Evolutionary conservation across 2,797 vertebrate species (phyloP), one percentile per base, ranked within the genome.

Genomic region (Neoniphon sammara): DNA sequence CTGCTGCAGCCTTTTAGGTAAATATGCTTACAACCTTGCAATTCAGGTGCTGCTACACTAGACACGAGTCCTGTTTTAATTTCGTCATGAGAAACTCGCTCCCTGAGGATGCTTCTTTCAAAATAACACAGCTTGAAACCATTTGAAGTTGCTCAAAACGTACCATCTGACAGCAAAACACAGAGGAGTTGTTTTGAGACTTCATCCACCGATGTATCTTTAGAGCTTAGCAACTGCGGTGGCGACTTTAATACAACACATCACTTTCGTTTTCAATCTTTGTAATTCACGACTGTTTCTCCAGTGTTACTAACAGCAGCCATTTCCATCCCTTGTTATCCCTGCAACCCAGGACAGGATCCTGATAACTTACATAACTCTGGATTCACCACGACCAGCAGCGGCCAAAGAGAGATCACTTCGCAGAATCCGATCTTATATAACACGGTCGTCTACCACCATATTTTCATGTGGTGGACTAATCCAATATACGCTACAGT

Each of bases 291-390:
- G 1, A 52, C 11, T 21, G 49, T 17, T 42, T 62, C 12, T 36
- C 47, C 18, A 71, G 65, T 14, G 39, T 66, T 47, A 42, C 46
- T 36, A 68, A 58, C 3, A 30, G 31, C 31, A 55, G 9, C 14
- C 63, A 18, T 80, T 81, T 78, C 70, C 58, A 76, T 82, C 34
- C 11, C 36, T 73, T 69, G 27, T 47, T 61, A 59, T 60, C 23
- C 56, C 67, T 44, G 65, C 60, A 81, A 70, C 68, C 46, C 30
- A 18, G 75, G 64, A 80, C 66, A 65, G 70, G 70, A 84, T 75
- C 55, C 42, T 77, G 47, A 56, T 50, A 62, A 77, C 79, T 90
- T 92, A 88, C 64, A 77, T 91, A 91, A 92, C 76, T 65, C 46
- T 75, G 64, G 66, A 85, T 75, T 77, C 82, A 84, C 42, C 78